A percentile compares a stretch with the other conserved stretches of the same genome.
These are phyloP conservation scores for Macaria notata DNA, from an alignment of 2,888 invertebrate species.

Conservation along the genomic window DNA sequence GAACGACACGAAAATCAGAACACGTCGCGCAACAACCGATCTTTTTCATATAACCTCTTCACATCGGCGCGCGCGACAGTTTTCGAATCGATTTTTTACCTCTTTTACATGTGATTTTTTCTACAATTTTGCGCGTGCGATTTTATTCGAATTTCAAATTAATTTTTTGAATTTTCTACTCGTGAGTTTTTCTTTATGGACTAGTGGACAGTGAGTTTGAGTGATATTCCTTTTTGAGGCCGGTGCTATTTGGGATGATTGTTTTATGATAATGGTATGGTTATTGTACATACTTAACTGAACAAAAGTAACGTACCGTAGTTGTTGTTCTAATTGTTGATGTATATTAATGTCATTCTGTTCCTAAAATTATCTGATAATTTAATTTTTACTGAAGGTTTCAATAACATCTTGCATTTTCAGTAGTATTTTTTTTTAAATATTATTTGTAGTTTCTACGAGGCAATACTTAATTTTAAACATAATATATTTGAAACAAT, in stretches of 20 bases:
- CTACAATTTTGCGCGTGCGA: too few species aligned
- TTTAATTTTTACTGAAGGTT: not conserved
- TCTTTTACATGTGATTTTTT: too few species aligned
- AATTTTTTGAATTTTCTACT: not conserved
- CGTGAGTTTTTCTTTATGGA: constrained; percentile 27
- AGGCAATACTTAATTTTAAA: too few species aligned
- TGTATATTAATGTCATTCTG: too few species aligned
- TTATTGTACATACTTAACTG: constrained; percentile 6
- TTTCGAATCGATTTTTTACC: not conserved
- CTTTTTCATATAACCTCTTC: constrained; percentile 10
- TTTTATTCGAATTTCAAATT: too few species aligned
- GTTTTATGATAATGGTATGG: constrained; percentile 38
- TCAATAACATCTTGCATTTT: not conserved
- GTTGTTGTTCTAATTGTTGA: too few species aligned
- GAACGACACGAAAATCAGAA: constrained; percentile 21
- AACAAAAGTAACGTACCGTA: too few species aligned
- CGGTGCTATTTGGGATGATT: constrained; percentile 37
- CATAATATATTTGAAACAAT: constrained; percentile 4
- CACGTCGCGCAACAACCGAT: constrained; percentile 33
- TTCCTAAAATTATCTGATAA: too few species aligned
- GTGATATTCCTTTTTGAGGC: constrained; percentile 48
- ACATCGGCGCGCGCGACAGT: constrained; percentile 14
- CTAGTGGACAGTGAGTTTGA: constrained; percentile 40
- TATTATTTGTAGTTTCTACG: too few species aligned
- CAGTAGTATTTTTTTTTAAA: too few species aligned